Percentiles rank a stretch among this genome's conserved stretches.
Conservation (phyloP, 2,113 vertebrate genomes). For the Colossoma macropomum region DNA sequence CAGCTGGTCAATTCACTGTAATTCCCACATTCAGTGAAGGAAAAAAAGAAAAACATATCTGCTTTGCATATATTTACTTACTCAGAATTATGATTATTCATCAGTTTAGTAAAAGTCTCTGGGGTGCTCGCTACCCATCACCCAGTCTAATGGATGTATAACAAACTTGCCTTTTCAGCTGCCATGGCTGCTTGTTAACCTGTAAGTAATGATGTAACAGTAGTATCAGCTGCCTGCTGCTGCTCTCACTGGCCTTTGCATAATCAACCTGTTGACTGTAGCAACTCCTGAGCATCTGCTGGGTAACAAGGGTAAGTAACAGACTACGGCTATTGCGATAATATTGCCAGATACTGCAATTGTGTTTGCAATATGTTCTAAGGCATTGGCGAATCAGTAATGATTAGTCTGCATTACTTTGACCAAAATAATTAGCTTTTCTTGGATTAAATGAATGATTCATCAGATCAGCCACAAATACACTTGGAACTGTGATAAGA, state of each 20-base stretch:
- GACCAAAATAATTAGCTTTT: no score
- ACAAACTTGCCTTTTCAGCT: not conserved
- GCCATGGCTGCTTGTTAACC: conserved; percentile 1
- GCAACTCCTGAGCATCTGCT: not conserved
- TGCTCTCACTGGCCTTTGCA: not conserved
- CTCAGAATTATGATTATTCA: conserved; percentile 5
- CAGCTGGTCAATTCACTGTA: not conserved
- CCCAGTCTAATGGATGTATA: not conserved
- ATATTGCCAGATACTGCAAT: no score
- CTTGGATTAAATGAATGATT: no score
- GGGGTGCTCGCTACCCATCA: not conserved
- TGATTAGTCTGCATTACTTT: no score
- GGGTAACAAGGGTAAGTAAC: not conserved
- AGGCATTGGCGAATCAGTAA: no score
- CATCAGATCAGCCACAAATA: no score
- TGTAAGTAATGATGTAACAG: not conserved
- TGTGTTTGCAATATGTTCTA: no score
- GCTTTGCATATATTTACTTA: not conserved
- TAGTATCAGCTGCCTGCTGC: not conserved
- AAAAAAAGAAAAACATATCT: not conserved
- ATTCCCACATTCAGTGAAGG: not conserved
- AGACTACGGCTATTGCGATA: no score
- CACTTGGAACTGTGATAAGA: no score
- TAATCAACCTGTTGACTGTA: not conserved
- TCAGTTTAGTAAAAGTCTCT: not conserved